Evolutionary conservation across 2,888 invertebrate genomes (phyloP), one percentile per base, ranked within the genome.

Genomic region (Parelbella ahira): DNA sequence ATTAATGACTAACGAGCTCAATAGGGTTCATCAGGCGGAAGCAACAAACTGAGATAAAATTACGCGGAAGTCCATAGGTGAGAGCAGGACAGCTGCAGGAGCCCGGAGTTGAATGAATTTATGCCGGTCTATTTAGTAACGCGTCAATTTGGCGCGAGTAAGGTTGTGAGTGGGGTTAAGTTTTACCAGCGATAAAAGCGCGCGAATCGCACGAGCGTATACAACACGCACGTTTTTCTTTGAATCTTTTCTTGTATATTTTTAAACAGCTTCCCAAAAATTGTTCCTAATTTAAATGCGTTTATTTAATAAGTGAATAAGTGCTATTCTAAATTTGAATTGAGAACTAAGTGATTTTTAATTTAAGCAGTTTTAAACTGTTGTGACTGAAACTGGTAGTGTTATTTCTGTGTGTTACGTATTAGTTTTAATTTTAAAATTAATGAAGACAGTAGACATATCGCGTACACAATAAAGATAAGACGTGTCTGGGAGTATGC

Each of bases 1-100:
- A 87, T 86, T 84, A 87, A 86, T 86, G 81, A 84, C 84, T 86
- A 87, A 86, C 86, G 81, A 87, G 86, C 86, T 82, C 82, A 84
- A 84, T 86, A 82, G 86, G 80, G 81, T 83, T 81, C 83, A 77
- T 87, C 82, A 83, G 67, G 86, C 84, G 86, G 86, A 84, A 83
- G 82, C 76, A 74, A 49, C 54, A 28, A 60, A 79, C 38, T 24
- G 68, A 53, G 76, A 78, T 42, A 46, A 45, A 8, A 36, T 70
- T 60, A 20, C 34, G 12, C 18, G 49, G 48, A 4, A 20, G 21
- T 6, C 20, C 29, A 3, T 27, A 19, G 25, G 68, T 48, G 44
- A 8, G 65, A 80, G 49, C 56, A 60, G 53, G 77, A 77, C 45
- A 45, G 63, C 38, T 28, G 41, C 29, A 50, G 58, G 63, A 68